phyloP scores from a whole-genome alignment of 2,797 vertebrate genomes.

The Pseudopleuronectes americanus region DNA sequence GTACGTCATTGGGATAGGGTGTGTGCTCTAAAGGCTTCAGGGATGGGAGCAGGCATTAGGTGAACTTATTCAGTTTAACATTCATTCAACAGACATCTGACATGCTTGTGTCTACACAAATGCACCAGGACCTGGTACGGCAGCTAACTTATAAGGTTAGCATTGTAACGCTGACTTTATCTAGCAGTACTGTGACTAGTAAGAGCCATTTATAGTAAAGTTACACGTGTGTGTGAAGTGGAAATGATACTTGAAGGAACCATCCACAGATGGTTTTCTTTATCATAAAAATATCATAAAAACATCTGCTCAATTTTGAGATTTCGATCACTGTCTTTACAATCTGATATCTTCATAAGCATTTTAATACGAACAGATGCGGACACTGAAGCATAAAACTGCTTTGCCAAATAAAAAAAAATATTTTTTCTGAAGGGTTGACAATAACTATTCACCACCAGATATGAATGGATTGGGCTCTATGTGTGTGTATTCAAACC shows the following conservation, averaged over 20 bases:
- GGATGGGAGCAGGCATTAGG: conserved; percentile 13
- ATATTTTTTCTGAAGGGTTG: too few relatives aligned
- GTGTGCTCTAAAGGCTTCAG: neutral
- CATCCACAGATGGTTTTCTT: conserved; percentile 49
- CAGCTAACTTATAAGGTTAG: neutral
- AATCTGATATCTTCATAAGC: conserved; percentile 42
- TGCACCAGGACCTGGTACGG: conserved; percentile 5
- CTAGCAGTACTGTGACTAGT: neutral
- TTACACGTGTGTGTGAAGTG: conserved; percentile 16
- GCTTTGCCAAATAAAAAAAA: conserved; percentile 10
- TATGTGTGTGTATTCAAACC: conserved; percentile 8
- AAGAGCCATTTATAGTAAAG: conserved; percentile 24
- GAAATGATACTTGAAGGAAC: conserved; percentile 46
- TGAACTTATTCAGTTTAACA: conserved; percentile 13
- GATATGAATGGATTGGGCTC: neutral
- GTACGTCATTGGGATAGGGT: neutral
- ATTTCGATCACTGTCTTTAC: conserved; percentile 39
- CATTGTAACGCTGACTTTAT: conserved; percentile 38
- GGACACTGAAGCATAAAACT: conserved; percentile 16
- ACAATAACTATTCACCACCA: too few relatives aligned
- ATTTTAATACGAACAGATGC: conserved; percentile 41
- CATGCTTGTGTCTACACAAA: conserved; percentile 18
- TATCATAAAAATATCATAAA: conserved; percentile 29
- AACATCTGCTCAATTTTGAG: conserved; percentile 57
- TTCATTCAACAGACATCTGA: conserved; percentile 7